Conservation (phyloP, 2,113 vertebrate genomes). For the Heterochromis multidens region DNA sequence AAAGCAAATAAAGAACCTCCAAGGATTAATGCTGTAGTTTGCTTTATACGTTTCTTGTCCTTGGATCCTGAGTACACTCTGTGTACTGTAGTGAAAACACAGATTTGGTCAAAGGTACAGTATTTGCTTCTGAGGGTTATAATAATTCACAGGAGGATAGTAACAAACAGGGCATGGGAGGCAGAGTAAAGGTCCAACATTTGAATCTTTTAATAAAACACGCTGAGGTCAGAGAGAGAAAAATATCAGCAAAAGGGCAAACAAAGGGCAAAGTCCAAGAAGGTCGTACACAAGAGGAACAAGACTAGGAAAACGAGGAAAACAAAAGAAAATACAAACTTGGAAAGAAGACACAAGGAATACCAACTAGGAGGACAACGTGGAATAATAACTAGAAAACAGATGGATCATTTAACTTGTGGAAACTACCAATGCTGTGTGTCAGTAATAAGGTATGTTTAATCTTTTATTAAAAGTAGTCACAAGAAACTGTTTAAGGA, state of each 20-base stretch:
- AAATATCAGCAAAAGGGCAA: not conserved
- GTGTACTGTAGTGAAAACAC: not conserved
- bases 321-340: not conserved
- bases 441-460: not conserved
- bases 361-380: not conserved
- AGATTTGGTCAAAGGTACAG: not conserved
- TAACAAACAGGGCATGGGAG: not conserved
- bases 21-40: no score
- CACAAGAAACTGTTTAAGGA: not conserved
- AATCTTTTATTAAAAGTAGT: not conserved
- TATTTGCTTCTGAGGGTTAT: accelerated
- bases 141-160: not conserved
- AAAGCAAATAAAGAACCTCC: not conserved
- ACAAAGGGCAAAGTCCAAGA: not conserved
- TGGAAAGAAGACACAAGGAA: not conserved
- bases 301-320: not conserved
- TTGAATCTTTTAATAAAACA: not conserved
- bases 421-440: not conserved
- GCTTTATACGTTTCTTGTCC: not conserved
- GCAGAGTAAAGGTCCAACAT: not conserved
- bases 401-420: not conserved
- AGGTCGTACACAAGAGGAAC: not conserved
- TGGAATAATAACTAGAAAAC: not conserved
- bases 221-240: not conserved
- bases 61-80: not conserved